These are phyloP conservation scores for Aspiorhynchus laticeps DNA, from an alignment of 2,113 vertebrate species.

Conservation along the genomic window DNA sequence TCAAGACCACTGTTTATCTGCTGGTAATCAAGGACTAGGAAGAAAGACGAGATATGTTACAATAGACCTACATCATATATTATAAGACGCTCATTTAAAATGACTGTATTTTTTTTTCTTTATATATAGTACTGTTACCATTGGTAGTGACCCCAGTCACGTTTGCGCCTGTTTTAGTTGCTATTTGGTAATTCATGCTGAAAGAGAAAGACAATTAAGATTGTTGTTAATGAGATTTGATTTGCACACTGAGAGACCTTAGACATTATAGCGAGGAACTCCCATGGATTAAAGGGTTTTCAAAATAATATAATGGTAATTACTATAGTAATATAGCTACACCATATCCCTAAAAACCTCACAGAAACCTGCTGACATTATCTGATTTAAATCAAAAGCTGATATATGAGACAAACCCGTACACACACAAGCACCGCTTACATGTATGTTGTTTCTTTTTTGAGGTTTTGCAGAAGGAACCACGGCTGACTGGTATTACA, in stretches of 20 bases:
- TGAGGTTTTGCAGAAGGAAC: conserved; percentile 50
- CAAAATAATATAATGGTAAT: not conserved
- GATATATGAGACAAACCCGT: not conserved
- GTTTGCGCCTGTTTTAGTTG: rapidly evolving
- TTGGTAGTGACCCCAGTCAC: not conserved
- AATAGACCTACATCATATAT: not conserved
- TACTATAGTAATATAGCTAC: not conserved
- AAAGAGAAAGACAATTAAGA: not conserved
- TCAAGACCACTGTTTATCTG: conserved; percentile 51
- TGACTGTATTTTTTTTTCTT: not conserved
- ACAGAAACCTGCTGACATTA: too few relatives aligned
- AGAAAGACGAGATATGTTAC: not conserved
- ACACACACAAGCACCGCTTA: conserved; percentile 15
- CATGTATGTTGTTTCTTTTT: conserved; percentile 43
- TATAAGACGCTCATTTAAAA: not conserved
- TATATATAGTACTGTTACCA: not conserved
- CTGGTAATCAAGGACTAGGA: conserved; percentile 53
- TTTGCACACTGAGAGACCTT: not conserved
- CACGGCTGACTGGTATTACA: not conserved
- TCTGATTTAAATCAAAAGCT: too few relatives aligned
- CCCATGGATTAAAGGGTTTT: not conserved
- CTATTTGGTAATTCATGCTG: not conserved
- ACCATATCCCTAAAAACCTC: not conserved
- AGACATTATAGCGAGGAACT: not conserved
- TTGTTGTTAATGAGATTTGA: not conserved